Evolutionary conservation across 2,888 invertebrate species (phyloP), one percentile per base, ranked within the genome.

Genomic region (Achlya flavicornis): DNA sequence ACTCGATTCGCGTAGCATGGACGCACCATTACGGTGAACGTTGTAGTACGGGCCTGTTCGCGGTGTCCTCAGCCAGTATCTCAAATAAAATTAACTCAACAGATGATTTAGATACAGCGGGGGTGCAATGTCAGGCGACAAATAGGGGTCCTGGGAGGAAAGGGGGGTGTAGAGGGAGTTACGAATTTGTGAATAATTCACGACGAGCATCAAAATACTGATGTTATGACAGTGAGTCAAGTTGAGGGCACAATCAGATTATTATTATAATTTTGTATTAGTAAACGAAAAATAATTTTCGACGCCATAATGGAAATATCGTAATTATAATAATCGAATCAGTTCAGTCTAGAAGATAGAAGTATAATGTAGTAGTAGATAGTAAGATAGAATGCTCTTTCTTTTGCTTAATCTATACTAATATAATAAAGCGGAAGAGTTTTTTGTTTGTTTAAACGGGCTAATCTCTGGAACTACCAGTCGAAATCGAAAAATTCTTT

Each of bases 181-280:
- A 53, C 19, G 53, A 53, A 53, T 53, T 53, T 53, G 53, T 53
- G 53, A 53, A 53, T 53, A 53, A 53, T 53, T 53, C 53, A 53
- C 53, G 53, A 19, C 53, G 19, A 53, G 53, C 53, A 53, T 19
- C 53, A 53, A 53, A 53, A 53, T n/a, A 53, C 53, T 53, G 53
- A 53, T 53, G 53, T 53, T 53, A 53, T 53, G 53, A 53, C 53
- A 53, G 46, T 14, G 16, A 53, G 53, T 19, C 16, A 53, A 53
- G 53, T 48, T 19, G 19, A n/a, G 53, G 53, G 53, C 53, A 53
- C 53, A 48, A 48, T 48, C 48, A 53, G 19, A 53, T 53, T 53
- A 53, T 53, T 53, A 53, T 53, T 10, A 53, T 53, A 19, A 19
- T 53, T 53, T 16, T 19, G 10, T 53, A 16, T 26, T 26, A 48